Evolutionary conservation across 2,797 vertebrate genomes (phyloP).

Genomic region (Huso huso): DNA sequence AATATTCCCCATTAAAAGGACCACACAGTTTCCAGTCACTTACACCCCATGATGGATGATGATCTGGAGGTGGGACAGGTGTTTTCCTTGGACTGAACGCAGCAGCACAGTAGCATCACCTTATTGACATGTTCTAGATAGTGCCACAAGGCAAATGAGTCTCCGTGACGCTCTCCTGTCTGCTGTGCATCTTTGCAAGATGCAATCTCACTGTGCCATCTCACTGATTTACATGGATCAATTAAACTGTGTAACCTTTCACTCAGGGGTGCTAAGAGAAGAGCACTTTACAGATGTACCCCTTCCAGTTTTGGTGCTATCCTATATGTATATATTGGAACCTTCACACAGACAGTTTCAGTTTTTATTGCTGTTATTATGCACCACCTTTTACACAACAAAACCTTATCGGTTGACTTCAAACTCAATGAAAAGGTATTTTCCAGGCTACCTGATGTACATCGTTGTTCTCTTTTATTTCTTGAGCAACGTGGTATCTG

Average conservation of each 20-base stretch:
- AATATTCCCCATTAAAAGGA: slow-evolving; percentile 90
- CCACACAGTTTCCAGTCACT: slow-evolving; percentile 87
- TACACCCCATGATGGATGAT: slow-evolving; percentile 85
- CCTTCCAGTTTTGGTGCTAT: too few relatives aligned
- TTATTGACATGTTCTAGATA: slow-evolving; percentile 87
- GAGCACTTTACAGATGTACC: background rate
- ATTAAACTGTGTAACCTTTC: slow-evolving; percentile 14
- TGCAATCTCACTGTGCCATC: slow-evolving; percentile 39
- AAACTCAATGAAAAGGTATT: too few relatives aligned
- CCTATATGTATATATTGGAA: too few relatives aligned
- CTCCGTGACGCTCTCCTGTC: slow-evolving; percentile 47
- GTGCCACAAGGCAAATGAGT: slow-evolving; percentile 77
- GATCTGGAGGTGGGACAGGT: slow-evolving; percentile 92
- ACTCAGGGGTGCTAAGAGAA: background rate
- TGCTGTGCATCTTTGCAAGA: slow-evolving; percentile 62
- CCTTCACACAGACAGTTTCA: too few relatives aligned
- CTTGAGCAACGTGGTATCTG: background rate
- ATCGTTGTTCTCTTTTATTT: background rate
- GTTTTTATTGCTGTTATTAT: too few relatives aligned
- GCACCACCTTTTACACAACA: too few relatives aligned
- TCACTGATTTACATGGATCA: slow-evolving; percentile 1
- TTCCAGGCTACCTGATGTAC: background rate
- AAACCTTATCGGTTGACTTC: too few relatives aligned
- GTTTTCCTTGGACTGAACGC: slow-evolving; percentile 72
- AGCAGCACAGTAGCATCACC: slow-evolving; percentile 69